A percentile compares a stretch with the other conserved stretches of the same genome.
These are phyloP conservation scores for Myotis davidii DNA, from an alignment of 2,113 vertebrate species.

Conservation along the genomic window DNA sequence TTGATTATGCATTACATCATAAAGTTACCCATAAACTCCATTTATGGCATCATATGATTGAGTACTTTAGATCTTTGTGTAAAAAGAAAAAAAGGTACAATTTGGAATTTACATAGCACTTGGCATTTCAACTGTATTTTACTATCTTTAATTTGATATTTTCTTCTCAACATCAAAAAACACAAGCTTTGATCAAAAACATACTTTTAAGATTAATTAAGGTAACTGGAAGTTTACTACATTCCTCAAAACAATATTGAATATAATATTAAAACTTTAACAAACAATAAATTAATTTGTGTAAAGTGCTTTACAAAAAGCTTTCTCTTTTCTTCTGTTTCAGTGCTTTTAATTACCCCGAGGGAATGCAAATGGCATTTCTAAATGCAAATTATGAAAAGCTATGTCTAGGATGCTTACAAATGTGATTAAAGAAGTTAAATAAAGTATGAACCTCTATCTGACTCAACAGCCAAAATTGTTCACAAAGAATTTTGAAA, in stretches of 20 bases:
- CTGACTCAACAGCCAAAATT: not conserved
- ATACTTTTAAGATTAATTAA: not conserved
- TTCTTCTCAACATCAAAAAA: not conserved
- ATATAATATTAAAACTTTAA: not conserved
- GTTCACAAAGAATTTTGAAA: constrained; percentile 15
- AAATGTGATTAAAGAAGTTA: not conserved
- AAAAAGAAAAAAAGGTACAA: not conserved
- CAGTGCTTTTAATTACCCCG: not conserved
- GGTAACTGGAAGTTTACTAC: not conserved
- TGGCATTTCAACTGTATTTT: constrained; percentile 32
- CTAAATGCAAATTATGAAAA: not conserved
- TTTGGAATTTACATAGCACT: constrained; percentile 25
- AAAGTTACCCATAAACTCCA: not conserved
- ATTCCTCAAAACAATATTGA: not conserved
- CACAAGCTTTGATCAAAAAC: not conserved
- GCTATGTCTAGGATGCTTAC: not conserved
- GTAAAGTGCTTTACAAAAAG: not conserved
- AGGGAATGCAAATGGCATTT: not conserved
- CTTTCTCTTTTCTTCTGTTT: not conserved
- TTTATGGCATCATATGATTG: not conserved
- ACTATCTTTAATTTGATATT: not conserved
- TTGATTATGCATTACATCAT: not conserved
- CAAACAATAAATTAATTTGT: not conserved
- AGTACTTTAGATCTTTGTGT: not conserved
- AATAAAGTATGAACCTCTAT: not conserved